Evolutionary conservation across 2,888 invertebrate genomes (phyloP), one percentile per base, ranked within the genome.

Genomic region (Leucophenga montana): DNA sequence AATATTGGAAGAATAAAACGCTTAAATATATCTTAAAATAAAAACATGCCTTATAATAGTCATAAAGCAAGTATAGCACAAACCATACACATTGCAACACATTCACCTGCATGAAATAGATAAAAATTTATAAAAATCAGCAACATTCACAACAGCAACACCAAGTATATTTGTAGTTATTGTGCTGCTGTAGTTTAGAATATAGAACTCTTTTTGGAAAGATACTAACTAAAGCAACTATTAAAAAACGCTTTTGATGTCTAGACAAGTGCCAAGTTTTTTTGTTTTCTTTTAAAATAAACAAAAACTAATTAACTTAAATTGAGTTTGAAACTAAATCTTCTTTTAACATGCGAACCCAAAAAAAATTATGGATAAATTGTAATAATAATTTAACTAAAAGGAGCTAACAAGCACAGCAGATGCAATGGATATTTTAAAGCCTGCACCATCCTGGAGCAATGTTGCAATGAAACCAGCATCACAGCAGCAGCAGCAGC

Each of bases 401-500:
- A 80, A 89, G 89, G 89, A 89, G 79, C 83, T 89, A 75, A 86
- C 85, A 77, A 85, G 80, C 77, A 86, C 82, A 77, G 82, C 85
- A 74, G 88, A 88, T 71, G 75, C 84, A 71, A 77, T 85, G 72
- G 89, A 89, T 76, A 78, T 90, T 74, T 83, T 90, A 76, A 91
- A 91, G 80, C 90, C 91, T 1, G 90, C 91, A 50, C 91, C 91
- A n/a, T 91, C 91, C 1, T 91, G 91, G 91, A 85, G 89, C 66
- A 88, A 89, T 75, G 84, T 90, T 77, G 79, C 89, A 79, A 74
- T 87, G 39, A 86, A 83, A 66, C 71, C 86, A 68, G 84, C 76
- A 62, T 78, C 87, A 18, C 88, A 80, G 66, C 57, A 57, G 56
- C 85, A 80, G 74, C 86, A 71, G 6, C 75, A 79, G 22, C 77